Conservation (phyloP, 2,113 vertebrate genomes). For the Sprattus sprattus region DNA sequence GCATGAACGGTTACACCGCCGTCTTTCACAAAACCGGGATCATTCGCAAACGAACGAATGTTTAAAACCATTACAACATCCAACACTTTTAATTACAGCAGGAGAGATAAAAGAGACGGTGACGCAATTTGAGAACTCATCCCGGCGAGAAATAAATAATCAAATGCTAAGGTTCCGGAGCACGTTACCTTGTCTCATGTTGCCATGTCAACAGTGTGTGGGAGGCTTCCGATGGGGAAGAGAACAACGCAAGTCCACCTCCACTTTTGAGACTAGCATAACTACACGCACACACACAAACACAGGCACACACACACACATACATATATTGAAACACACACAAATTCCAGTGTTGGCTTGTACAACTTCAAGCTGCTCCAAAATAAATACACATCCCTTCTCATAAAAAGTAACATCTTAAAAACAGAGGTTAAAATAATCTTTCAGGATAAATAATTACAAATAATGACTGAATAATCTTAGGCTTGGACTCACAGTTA, state of each 20-base stretch:
- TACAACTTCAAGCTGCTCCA: neutral
- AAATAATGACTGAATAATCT: neutral
- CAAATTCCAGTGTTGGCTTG: neutral
- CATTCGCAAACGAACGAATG: too few species aligned
- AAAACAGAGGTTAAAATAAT: too few species aligned
- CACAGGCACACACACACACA: neutral
- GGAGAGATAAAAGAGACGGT: neutral
- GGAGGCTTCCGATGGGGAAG: neutral
- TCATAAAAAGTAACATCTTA: too few species aligned
- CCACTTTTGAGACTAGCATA: neutral
- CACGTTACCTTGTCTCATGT: conserved; percentile 41
- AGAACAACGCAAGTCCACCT: neutral
- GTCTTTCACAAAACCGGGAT: neutral
- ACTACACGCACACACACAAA: neutral
- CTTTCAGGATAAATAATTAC: neutral
- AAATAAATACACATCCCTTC: neutral
- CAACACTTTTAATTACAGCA: neutral
- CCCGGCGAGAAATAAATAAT: conserved; percentile 53
- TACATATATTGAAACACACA: neutral
- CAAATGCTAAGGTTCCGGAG: conserved; percentile 38
- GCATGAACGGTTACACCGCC: neutral
- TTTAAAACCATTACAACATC: neutral
- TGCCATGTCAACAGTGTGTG: conserved; percentile 48
- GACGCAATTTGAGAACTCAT: conserved; percentile 24
- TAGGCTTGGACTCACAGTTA: neutral